Evolutionary conservation across 2,888 invertebrate species (phyloP).

Genomic region (Helleia helle): DNA sequence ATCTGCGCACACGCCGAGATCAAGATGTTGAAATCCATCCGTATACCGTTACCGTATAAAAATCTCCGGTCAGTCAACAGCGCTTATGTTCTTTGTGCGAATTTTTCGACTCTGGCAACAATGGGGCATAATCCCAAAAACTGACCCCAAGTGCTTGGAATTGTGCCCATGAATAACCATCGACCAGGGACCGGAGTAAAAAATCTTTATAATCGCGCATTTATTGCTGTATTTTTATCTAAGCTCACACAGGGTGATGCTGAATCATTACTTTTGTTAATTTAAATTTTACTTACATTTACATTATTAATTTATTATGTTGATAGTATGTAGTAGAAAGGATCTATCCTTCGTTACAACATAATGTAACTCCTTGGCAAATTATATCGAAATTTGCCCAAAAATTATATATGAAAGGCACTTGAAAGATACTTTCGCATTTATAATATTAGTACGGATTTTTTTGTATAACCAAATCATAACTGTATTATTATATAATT

Average conservation of each 20-base stretch:
- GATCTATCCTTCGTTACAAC: too few relatives aligned
- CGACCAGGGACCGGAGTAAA: conserved; percentile 39
- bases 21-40: conserved; percentile 50
- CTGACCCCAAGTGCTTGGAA: conserved; percentile 66
- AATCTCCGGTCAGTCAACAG: conserved; percentile 59
- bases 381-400: too few relatives aligned
- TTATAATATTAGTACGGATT: too few relatives aligned
- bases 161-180: conserved; percentile 37
- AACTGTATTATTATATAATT: too few relatives aligned
- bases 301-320: too few relatives aligned
- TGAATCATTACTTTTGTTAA: too few relatives aligned
- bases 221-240: conserved; percentile 37
- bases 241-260: conserved; percentile 35
- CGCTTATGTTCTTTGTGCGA: conserved; percentile 45
- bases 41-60: conserved; percentile 42
- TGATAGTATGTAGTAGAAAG: too few relatives aligned
- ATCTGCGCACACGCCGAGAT: conserved; percentile 27
- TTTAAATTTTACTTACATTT: too few relatives aligned
- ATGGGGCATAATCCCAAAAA: conserved; percentile 67
- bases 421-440: too few relatives aligned
- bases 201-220: conserved; percentile 50
- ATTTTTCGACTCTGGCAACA: conserved; percentile 57
- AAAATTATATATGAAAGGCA: too few relatives aligned
- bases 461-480: too few relatives aligned
- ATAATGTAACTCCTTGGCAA: too few relatives aligned